phyloP scores from a whole-genome alignment of 2,888 invertebrate species.

The Cataglyphis rosenhaueri region DNA sequence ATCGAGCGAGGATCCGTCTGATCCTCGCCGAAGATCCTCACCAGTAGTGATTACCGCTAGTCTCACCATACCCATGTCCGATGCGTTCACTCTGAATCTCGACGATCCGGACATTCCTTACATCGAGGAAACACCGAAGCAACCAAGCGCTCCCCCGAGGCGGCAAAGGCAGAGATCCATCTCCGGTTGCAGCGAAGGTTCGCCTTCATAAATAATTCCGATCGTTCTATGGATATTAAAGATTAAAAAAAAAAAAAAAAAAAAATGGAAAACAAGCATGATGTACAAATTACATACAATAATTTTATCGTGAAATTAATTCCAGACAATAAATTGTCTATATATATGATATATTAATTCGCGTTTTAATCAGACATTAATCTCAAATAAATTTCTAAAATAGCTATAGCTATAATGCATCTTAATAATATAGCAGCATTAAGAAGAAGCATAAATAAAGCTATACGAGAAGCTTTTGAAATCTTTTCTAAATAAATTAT shows the following conservation, averaged over 20 bases:
- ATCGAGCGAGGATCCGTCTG: slow-evolving; percentile 83
- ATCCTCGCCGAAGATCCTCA: slow-evolving; percentile 87
- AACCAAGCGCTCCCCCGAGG: slow-evolving; percentile 85
- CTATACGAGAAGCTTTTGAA: not conserved
- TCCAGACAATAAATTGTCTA: not conserved
- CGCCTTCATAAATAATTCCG: not conserved
- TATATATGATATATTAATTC: not conserved
- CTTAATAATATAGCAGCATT: not conserved
- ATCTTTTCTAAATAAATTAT: not conserved
- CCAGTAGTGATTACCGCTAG: slow-evolving; percentile 91
- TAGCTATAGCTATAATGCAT: not conserved
- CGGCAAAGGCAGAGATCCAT: slow-evolving; percentile 85
- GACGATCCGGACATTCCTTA: slow-evolving; percentile 90
- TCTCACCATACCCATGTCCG: slow-evolving; percentile 90
- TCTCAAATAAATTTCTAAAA: not conserved
- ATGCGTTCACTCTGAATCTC: slow-evolving; percentile 87
- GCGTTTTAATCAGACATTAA: not conserved
- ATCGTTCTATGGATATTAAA: not conserved
- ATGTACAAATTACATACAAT: not conserved
- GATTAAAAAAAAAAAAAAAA: too few species aligned
- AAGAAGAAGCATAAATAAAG: not conserved
- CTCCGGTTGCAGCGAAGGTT: slow-evolving; percentile 83
- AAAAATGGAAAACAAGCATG: too few species aligned
- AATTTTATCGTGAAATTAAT: not conserved
- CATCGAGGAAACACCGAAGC: slow-evolving; percentile 88